Evolutionary conservation across 2,888 invertebrate genomes (phyloP).

Genomic region (Lamellibrachia columna): DNA sequence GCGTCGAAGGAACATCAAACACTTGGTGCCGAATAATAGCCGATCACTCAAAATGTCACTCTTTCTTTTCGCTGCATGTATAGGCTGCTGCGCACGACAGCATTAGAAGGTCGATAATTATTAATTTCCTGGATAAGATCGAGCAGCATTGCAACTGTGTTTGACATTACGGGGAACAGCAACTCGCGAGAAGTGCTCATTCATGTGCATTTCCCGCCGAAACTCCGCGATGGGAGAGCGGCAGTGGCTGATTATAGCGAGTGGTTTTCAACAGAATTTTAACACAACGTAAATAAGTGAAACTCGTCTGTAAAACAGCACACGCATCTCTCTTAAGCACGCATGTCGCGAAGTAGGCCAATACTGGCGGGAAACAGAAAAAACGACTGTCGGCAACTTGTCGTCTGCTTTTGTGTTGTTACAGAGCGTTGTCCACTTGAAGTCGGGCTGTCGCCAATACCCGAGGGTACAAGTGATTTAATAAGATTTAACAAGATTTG

Average conservation of each 20-base stretch:
- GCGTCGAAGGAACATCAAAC: neutral
- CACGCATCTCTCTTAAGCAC: neutral
- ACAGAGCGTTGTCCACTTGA: neutral
- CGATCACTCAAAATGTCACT: conserved; percentile 4
- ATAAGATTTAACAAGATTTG: no score
- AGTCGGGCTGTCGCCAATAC: neutral
- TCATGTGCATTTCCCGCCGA: neutral
- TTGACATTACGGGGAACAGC: neutral
- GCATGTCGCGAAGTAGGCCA: neutral
- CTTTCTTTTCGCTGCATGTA: neutral
- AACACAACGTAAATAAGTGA: neutral
- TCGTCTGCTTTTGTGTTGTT: neutral
- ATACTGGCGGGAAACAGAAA: neutral
- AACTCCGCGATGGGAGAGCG: neutral
- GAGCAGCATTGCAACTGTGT: neutral
- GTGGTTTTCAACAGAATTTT: neutral
- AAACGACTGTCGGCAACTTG: neutral
- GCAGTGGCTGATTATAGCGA: neutral
- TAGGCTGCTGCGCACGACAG: neutral
- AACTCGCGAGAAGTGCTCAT: neutral
- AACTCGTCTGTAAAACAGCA: neutral
- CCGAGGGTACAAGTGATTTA: neutral
- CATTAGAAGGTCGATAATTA: neutral
- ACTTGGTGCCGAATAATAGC: conserved; percentile 1
- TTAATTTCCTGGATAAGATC: neutral